phyloP scores from a whole-genome alignment of 2,113 vertebrate species.

The Pseudopodoces humilis region DNA sequence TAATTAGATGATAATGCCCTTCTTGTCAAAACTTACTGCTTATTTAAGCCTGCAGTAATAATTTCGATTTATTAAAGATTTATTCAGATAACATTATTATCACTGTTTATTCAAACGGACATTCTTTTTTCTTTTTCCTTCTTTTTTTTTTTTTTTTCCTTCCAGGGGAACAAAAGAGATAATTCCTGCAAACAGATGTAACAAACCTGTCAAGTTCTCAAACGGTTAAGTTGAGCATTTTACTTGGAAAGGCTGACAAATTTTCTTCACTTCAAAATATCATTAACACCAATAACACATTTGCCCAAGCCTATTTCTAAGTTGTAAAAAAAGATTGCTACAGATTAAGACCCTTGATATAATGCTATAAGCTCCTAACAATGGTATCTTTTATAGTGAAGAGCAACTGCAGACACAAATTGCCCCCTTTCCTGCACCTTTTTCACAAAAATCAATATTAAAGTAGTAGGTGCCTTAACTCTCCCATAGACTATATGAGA shows the following conservation, averaged over 20 bases:
- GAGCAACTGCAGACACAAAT: constrained; percentile 81
- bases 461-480: constrained; percentile 85
- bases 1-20: constrained; percentile 67
- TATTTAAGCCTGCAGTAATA: constrained; percentile 53
- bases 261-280: constrained; percentile 84
- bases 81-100: constrained; percentile 59
- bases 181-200: constrained; percentile 46
- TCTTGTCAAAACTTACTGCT: constrained; percentile 34
- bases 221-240: constrained; percentile 76
- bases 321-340: constrained; percentile 81
- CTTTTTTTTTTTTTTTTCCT: background rate
- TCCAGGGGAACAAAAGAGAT: constrained; percentile 17
- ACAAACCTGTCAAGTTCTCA: constrained; percentile 67
- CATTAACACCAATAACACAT: constrained; percentile 85
- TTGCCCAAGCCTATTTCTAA: constrained; percentile 81
- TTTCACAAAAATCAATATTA: constrained; percentile 87
- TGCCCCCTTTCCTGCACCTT: constrained; percentile 83
- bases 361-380: constrained; percentile 83
- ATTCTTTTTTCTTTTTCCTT: background rate
- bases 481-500: constrained; percentile 81
- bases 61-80: constrained; percentile 64
- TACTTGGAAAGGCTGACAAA: constrained; percentile 79
- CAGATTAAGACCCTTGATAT: constrained; percentile 83
- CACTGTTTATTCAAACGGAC: constrained; percentile 53
- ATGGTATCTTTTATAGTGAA: constrained; percentile 82